These are phyloP conservation scores for Lasius platythorax DNA, from an alignment of 2,888 invertebrate species.

Conservation along the genomic window DNA sequence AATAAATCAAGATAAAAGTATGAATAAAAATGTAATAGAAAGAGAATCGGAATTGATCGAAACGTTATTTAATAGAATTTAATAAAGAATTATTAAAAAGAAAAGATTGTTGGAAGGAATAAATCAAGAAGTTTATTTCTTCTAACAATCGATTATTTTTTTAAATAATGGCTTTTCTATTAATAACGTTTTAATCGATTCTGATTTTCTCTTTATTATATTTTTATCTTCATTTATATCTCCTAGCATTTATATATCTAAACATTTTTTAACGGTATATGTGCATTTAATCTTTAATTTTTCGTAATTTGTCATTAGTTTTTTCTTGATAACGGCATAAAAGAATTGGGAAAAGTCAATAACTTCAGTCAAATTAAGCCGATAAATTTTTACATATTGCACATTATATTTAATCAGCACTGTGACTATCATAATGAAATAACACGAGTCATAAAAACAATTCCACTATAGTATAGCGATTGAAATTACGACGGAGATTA, in stretches of 20 bases:
- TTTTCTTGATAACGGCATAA: background rate
- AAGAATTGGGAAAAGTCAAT: background rate
- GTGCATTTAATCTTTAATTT: background rate
- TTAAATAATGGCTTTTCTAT: background rate
- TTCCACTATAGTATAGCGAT: background rate
- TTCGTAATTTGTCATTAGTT: background rate
- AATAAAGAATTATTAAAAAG: too few species aligned
- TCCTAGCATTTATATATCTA: background rate
- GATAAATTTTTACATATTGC: background rate
- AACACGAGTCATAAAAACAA: constrained; percentile 25
- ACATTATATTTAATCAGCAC: background rate
- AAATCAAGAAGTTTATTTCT: background rate
- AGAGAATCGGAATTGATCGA: too few species aligned
- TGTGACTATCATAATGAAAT: constrained; percentile 31
- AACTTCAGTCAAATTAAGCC: background rate
- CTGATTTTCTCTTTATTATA: background rate
- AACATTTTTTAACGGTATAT: background rate
- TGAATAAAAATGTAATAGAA: too few species aligned
- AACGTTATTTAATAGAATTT: too few species aligned
- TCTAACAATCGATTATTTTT: background rate
- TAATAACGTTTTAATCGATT: background rate
- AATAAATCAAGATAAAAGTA: too few species aligned
- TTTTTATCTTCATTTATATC: background rate
- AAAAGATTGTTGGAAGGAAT: too few species aligned
- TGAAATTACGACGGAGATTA: constrained; percentile 18